phyloP scores from a whole-genome alignment of 1,140 invertebrate species.

The Wiebesia pumilae region DNA sequence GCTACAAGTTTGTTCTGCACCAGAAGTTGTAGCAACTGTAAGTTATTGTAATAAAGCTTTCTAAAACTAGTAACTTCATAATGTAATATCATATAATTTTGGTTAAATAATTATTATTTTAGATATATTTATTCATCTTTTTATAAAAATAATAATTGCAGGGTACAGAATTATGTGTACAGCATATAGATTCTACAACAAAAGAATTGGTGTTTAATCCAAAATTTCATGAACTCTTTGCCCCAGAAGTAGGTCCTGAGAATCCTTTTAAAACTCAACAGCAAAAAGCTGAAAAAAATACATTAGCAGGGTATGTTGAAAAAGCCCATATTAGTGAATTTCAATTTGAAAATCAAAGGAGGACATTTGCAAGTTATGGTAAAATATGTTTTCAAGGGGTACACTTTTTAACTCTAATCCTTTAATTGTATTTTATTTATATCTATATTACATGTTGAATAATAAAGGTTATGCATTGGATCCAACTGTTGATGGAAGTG shows the following conservation, averaged over 20 bases:
- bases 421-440: conserved; percentile 2
- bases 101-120: conserved; percentile 5
- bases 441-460: conserved; percentile 26
- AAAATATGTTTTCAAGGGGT: conserved; percentile 50
- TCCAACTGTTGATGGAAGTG: conserved; percentile 86
- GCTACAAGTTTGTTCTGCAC: conserved; percentile 85
- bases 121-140: not conserved
- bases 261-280: conserved; percentile 95
- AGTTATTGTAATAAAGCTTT: conserved; percentile 57
- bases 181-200: conserved; percentile 82
- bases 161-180: conserved; percentile 76
- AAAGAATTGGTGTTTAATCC: conserved; percentile 93
- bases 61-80: not conserved
- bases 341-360: conserved; percentile 97
- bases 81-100: not conserved
- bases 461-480: conserved; percentile 92
- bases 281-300: conserved; percentile 91
- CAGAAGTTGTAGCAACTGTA: conserved; percentile 86
- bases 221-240: conserved; percentile 96
- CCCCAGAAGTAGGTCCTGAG: conserved; percentile 91
- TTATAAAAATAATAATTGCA: conserved; percentile 55
- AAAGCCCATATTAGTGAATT: conserved; percentile 96
- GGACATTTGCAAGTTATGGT: conserved; percentile 96
- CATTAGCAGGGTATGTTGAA: conserved; percentile 95
- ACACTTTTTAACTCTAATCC: conserved; percentile 4